Evolutionary conservation across 2,888 invertebrate genomes (phyloP), one percentile per base, ranked within the genome.

Genomic region (Melieria picta): DNA sequence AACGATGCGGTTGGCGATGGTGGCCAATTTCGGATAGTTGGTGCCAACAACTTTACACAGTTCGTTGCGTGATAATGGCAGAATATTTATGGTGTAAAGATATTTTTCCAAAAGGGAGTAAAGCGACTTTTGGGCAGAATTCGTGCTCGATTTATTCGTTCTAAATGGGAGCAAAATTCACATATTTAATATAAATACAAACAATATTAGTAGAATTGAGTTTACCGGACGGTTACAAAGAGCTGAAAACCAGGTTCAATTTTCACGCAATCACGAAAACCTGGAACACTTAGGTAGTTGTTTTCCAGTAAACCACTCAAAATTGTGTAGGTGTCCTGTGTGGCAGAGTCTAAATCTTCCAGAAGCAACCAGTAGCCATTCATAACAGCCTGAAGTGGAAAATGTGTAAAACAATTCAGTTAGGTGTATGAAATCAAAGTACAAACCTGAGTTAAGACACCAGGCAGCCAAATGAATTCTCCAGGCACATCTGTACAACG

Each of bases 401-500:
- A 13, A 46, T 48, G n/a, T 47, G 7, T 47, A 56, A 9, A 46
- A 11, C 30, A 63, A 63, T 68, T 55, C 63, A 61, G 47, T 57
- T 13, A 57, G 4, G 62, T 58, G 5, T 66, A 52, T 30, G 50
- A 30, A 30, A 30, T 3, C 30, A 30, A 4, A 10, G 42, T 63
- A 43, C 70, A 77, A 80, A 90, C 93, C 89, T 91, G 94, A 4
- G 97, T 96, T 69, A 99, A 87, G 65, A 96, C 93, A n/a, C 98
- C 98, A 3, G 98, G 93, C 78, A 94, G 91, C 99, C 99, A 99
- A 30, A 96, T 88, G 88, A 99, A 99, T 87, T 99, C 97, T 11
- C 99, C 99, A 0, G 98, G 98, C 64, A 98, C 90, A 84, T 98
- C 98, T 0, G 99, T 98, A 83, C 98, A 99, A 77, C 94, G 83